Percentiles rank a stretch among this genome's conserved stretches.
Evolutionary conservation across 2,888 invertebrate genomes (phyloP).

Genomic region (Synergus laeviventris): DNA sequence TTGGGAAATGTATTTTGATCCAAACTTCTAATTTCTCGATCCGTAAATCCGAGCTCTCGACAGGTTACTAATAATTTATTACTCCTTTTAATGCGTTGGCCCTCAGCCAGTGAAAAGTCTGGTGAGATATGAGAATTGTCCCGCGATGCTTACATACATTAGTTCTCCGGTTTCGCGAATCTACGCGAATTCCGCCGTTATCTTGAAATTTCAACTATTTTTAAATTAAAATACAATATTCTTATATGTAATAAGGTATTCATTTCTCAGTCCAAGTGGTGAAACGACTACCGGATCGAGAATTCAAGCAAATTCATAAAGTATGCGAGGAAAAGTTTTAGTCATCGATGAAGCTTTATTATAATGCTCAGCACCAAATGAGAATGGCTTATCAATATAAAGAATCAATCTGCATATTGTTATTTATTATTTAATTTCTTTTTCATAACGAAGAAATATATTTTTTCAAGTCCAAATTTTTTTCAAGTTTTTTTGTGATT

Average conservation of each 20-base stretch:
- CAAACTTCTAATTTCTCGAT: background rate
- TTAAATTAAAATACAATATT: background rate
- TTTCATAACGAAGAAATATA: too few species aligned
- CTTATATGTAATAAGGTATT: background rate
- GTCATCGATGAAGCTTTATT: too few species aligned
- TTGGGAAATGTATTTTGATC: too few species aligned
- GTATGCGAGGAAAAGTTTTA: background rate
- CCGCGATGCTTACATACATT: background rate
- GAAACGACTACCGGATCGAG: background rate
- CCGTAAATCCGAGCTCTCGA: constrained; percentile 2
- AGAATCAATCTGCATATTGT: too few species aligned
- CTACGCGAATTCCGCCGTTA: background rate
- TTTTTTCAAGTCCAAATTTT: too few species aligned
- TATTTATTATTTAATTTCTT: too few species aligned
- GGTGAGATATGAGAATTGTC: constrained; percentile 23
- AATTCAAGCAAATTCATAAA: background rate
- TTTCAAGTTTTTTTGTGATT: too few species aligned
- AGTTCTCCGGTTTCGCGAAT: background rate
- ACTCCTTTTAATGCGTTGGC: constrained; percentile 3
- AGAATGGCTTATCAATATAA: too few species aligned
- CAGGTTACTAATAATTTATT: background rate
- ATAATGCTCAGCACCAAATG: too few species aligned
- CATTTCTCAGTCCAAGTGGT: background rate
- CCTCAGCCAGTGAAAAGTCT: background rate
- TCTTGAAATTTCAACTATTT: background rate